These are phyloP conservation scores for Micromesistius poutassou DNA, from an alignment of 2,797 vertebrate species.

Conservation along the genomic window DNA sequence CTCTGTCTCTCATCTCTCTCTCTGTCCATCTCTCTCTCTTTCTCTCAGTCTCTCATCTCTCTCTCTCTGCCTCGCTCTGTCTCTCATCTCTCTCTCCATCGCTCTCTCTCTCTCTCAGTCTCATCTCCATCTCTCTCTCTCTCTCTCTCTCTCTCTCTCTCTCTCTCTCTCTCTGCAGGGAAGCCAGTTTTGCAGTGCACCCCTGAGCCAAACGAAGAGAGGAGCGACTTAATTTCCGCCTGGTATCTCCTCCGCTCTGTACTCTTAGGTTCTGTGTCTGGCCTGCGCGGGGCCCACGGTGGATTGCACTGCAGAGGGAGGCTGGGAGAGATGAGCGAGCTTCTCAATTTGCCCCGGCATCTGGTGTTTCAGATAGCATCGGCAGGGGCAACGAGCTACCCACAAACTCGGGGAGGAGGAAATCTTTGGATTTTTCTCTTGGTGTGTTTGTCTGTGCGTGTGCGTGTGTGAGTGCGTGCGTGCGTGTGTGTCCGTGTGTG, in stretches of 20 bases:
- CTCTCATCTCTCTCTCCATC: neutral
- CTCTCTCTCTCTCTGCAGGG: constrained; percentile 1
- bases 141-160: neutral
- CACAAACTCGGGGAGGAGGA: neutral
- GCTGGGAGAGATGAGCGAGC: constrained; percentile 41
- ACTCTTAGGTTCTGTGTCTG: neutral
- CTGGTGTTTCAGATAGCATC: constrained; percentile 29
- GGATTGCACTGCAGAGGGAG: constrained; percentile 15
- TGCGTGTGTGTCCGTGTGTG: neutral
- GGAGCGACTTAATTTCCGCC: neutral
- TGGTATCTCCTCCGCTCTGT: neutral
- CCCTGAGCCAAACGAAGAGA: neutral
- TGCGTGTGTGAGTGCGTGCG: neutral
- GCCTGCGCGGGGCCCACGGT: neutral
- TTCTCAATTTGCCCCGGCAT: constrained; percentile 43
- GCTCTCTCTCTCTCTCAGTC: neutral
- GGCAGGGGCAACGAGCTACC: too few relatives aligned
- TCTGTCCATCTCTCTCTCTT: neutral
- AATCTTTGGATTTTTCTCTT: neutral
- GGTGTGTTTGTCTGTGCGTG: neutral
- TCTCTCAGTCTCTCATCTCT: neutral
- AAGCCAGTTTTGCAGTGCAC: neutral
- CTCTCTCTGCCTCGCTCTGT: neutral
- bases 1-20: neutral
- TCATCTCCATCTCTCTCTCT: neutral